Percentiles rank a stretch among this genome's conserved stretches.
Conservation (phyloP, 2,113 vertebrate genomes). For the Psophia crepitans region DNA sequence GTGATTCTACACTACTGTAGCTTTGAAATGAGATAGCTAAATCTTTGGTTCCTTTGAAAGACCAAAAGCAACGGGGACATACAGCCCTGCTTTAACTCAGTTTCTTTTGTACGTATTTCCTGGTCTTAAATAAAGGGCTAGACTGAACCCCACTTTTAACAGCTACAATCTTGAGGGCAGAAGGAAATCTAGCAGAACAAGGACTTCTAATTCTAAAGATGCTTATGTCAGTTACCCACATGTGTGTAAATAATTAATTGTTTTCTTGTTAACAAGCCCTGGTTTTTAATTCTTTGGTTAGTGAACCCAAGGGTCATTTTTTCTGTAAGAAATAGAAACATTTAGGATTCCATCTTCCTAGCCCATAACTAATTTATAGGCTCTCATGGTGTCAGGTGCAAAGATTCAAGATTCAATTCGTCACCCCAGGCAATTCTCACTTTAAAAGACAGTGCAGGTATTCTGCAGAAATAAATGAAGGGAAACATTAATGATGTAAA, state of each 20-base stretch:
- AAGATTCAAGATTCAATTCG: constrained; percentile 63
- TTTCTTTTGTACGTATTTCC: background rate
- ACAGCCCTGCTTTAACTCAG: background rate
- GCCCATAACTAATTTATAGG: constrained; percentile 75
- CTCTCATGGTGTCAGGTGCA: constrained; percentile 66
- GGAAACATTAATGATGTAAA: constrained; percentile 44
- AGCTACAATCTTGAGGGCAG: background rate
- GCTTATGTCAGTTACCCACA: constrained; percentile 19
- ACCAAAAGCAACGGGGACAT: background rate
- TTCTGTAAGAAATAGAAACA: constrained; percentile 48
- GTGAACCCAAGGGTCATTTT: constrained; percentile 41
- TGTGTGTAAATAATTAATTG: constrained; percentile 71
- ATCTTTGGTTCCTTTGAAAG: background rate
- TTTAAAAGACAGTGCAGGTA: constrained; percentile 54
- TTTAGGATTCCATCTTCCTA: constrained; percentile 59
- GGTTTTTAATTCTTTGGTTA: constrained; percentile 46
- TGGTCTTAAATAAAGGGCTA: background rate
- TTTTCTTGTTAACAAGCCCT: constrained; percentile 55
- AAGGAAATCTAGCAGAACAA: constrained; percentile 31
- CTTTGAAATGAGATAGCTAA: background rate
- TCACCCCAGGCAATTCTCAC: constrained; percentile 58
- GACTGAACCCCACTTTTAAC: background rate
- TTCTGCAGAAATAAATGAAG: constrained; percentile 60
- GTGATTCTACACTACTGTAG: background rate
- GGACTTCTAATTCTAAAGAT: constrained; percentile 24